Evolutionary conservation across 2,113 vertebrate genomes (phyloP), one percentile per base, ranked within the genome.

Genomic region (Carassius gibelio): DNA sequence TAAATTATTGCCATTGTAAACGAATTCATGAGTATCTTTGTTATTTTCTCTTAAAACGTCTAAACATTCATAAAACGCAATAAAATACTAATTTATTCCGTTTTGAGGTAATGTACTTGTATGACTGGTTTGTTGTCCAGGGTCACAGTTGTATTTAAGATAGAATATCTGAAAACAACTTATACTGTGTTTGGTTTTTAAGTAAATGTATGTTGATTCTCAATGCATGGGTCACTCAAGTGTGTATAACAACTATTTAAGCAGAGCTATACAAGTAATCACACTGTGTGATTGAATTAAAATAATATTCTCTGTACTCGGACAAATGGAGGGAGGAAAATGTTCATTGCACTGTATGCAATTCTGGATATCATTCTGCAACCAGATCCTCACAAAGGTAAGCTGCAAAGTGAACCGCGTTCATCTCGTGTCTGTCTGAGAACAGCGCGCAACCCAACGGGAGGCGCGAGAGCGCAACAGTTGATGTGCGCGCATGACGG

Each of bases 391-490:
- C 68, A 9, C 68, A 59, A 15, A 64, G n/a, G 11, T 19, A 45
- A 68, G 64, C 17, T 64, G 11, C 13, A 66, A 59, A 21, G 50
- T 71, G 42, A 17, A 30, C 79, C 38, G 79, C 59, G 57, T 21
- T 3, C 64, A 36, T 38, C 68, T 71, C 34, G 8, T 21, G 5
- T 71, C 34, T 38, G 17, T 64, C 23, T 38, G 57, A 61, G 57
- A 10, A 21, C 3, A 2, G 64, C 30, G 66, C 66, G 64, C 64
- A 0, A 61, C n/a, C 57, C 21, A 23, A 75, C 8, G 68, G 55
- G 59, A 79, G 83, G 55, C 84, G 83, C 9, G 78, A 62, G 84
- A 23, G 66, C 61, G 78, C 78, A 62, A 62, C 68, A 26, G 38
- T 42, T 81, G 77, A 59, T 21, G 78, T n/a, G 45, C 77, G 75